Percentiles rank a stretch among this genome's conserved stretches.
These are phyloP conservation scores for Brachionus plicatilis DNA, from an alignment of 1,140 invertebrate genomes.

Conservation along the genomic window DNA sequence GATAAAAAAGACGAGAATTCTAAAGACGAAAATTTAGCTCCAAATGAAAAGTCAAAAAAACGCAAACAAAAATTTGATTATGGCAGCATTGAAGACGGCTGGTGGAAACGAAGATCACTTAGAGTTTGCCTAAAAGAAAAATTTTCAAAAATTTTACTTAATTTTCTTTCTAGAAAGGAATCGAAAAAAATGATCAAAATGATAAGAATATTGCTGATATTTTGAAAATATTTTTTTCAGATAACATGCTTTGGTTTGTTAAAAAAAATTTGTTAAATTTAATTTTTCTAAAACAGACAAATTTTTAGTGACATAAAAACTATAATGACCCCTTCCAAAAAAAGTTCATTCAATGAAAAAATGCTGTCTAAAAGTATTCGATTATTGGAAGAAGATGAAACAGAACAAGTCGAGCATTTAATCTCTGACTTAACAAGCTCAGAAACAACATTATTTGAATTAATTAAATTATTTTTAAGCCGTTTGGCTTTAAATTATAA, in stretches of 20 bases:
- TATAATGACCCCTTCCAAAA: conserved; percentile 14
- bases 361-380: neutral
- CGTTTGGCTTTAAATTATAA: neutral
- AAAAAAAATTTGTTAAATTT: neutral
- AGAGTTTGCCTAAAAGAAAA: neutral
- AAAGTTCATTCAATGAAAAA: neutral
- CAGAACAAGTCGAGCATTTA: neutral
- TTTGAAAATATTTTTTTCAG: conserved; percentile 8
- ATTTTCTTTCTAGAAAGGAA: conserved; percentile 25
- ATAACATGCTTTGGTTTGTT: neutral
- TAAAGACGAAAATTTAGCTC: neutral
- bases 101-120: conserved; percentile 14
- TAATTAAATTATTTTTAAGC: neutral
- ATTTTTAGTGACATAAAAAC: conserved; percentile 4
- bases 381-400: neutral
- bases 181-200: conserved; percentile 28
- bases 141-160: neutral
- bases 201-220: neutral
- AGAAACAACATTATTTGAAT: neutral
- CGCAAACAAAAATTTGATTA: neutral
- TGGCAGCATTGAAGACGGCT: neutral
- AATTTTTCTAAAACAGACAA: neutral
- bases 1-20: neutral
- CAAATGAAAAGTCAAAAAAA: neutral
- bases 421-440: neutral